phyloP scores from a whole-genome alignment of 2,888 invertebrate genomes.

The Platycheirus albimanus region DNA sequence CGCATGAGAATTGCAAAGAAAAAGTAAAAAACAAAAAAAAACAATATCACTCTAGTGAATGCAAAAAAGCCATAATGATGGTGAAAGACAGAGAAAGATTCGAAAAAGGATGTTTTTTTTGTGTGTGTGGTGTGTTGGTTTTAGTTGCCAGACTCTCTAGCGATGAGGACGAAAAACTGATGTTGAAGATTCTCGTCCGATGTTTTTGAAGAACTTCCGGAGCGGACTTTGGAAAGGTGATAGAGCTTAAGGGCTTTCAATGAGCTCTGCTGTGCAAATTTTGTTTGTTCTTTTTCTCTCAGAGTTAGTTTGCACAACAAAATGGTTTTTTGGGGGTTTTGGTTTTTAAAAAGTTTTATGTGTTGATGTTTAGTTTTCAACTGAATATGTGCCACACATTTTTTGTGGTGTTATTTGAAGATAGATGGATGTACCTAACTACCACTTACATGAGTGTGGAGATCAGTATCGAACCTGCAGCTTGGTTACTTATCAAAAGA shows the following conservation, averaged over 20 bases:
- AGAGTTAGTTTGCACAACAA: neutral
- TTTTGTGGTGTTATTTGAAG: neutral
- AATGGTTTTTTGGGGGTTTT: conserved; percentile 2
- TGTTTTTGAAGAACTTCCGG: conserved; percentile 23
- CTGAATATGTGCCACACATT: neutral
- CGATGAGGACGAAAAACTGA: conserved; percentile 36
- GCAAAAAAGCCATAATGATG: conserved; percentile 35
- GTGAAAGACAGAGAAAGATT: neutral
- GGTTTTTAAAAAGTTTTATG: conserved; percentile 22
- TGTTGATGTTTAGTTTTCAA: conserved; percentile 26
- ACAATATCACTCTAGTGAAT: conserved; percentile 26
- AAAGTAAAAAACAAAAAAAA: neutral
- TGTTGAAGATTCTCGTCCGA: conserved; percentile 16
- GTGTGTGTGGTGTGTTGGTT: neutral
- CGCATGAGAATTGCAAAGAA: conserved; percentile 54
- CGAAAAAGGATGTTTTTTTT: conserved; percentile 12
- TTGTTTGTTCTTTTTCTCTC: conserved; percentile 6
- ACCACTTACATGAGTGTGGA: neutral
- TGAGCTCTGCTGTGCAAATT: too few species aligned
- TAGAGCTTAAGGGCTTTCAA: conserved; percentile 35
- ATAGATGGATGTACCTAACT: conserved; percentile 6
- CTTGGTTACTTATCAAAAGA: neutral
- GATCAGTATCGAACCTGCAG: conserved; percentile 8
- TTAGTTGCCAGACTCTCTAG: neutral
- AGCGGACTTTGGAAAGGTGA: conserved; percentile 39